Conservation (phyloP, 2,888 invertebrate genomes). For the Pseudococcus viburni region DNA sequence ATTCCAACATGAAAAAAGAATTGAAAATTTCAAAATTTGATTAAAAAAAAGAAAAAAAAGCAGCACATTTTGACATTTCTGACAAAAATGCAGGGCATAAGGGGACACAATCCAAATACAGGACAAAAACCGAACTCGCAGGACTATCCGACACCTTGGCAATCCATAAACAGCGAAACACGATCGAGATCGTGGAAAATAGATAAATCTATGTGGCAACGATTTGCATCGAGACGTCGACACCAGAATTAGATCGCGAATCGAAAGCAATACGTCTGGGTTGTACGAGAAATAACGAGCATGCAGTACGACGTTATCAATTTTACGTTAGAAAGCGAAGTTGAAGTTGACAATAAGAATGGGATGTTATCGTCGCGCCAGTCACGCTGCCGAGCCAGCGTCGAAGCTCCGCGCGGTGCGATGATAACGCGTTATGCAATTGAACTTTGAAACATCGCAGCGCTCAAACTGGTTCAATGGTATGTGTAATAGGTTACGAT, state of each 20-base stretch:
- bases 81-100: too few species aligned
- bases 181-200: not conserved
- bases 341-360: constrained; percentile 33
- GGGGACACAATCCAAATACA: too few species aligned
- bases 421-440: constrained; percentile 20
- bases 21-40: too few species aligned
- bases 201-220: not conserved
- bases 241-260: constrained; percentile 6
- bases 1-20: too few species aligned
- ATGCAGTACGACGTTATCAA: not conserved
- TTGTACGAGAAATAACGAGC: not conserved
- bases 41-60: too few species aligned
- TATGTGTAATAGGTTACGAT: constrained; percentile 54
- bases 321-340: constrained; percentile 28
- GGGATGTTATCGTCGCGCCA: constrained; percentile 21
- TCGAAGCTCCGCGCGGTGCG: not conserved
- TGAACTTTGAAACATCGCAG: constrained; percentile 34
- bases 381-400: constrained; percentile 1
- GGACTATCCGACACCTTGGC: too few species aligned
- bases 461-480: constrained; percentile 53
- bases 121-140: too few species aligned
- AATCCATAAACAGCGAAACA: not conserved
- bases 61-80: too few species aligned
- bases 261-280: not conserved
- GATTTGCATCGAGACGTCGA: constrained; percentile 13